phyloP scores from a whole-genome alignment of 2,888 invertebrate genomes.

The Cordylochernes scorpioides region DNA sequence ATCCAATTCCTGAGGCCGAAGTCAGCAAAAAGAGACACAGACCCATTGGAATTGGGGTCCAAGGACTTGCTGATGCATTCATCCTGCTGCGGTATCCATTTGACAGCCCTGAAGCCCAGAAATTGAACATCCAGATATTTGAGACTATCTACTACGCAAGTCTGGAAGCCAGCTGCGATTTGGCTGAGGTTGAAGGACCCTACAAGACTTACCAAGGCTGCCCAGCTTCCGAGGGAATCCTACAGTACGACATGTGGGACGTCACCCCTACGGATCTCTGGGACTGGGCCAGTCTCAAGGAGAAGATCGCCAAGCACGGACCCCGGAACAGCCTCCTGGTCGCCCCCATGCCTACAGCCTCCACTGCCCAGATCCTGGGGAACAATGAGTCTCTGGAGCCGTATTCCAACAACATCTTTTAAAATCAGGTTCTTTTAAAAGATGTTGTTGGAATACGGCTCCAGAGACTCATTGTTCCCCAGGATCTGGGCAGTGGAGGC shows the following conservation, averaged over 20 bases:
- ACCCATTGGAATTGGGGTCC: conserved; percentile 62
- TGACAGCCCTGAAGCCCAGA: conserved; percentile 55
- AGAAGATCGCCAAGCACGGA: conserved; percentile 59
- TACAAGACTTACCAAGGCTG: conserved; percentile 75
- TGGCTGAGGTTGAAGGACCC: conserved; percentile 52
- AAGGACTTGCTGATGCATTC: conserved; percentile 89
- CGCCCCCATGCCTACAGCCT: conserved; percentile 97
- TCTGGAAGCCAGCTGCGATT: conserved; percentile 75
- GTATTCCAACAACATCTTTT: conserved; percentile 91
- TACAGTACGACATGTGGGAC: conserved; percentile 94
- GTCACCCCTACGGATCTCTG: conserved; percentile 57
- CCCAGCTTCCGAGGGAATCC: conserved; percentile 75
- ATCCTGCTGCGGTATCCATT: conserved; percentile 76
- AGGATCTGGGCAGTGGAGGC: conserved; percentile 96
- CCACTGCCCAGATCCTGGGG: conserved; percentile 93
- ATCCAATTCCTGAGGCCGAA: conserved; percentile 50
- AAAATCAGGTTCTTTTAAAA: no score
- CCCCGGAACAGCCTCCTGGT: conserved; percentile 70
- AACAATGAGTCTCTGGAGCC: conserved; percentile 97
- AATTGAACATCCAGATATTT: conserved; percentile 79
- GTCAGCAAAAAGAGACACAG: conserved; percentile 50
- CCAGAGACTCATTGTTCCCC: conserved; percentile 93
- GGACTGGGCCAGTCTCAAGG: conserved; percentile 60
- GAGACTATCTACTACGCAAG: conserved; percentile 96
- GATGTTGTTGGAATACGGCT: conserved; percentile 92